Conservation (phyloP, 1,140 invertebrate genomes). For the Sycobia sp. region DNA sequence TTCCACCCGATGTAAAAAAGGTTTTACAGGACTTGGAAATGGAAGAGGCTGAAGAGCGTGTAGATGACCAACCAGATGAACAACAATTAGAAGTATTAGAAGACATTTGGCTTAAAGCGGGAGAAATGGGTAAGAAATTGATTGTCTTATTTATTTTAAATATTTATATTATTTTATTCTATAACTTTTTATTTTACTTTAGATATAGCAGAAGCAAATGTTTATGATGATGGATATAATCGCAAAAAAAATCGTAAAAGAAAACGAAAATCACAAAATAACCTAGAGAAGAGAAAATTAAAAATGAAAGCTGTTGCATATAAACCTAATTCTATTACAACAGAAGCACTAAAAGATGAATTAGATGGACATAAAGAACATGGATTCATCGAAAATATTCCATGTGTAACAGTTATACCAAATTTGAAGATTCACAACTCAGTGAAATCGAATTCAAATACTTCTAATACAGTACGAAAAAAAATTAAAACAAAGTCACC, state of each 20-base stretch:
- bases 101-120: slow-evolving; percentile 82
- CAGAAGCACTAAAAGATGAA: slow-evolving; percentile 23
- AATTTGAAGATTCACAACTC: slow-evolving; percentile 12
- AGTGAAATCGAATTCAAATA: slow-evolving; percentile 5
- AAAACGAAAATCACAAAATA: slow-evolving; percentile 46
- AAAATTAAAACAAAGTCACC: slow-evolving; percentile 19
- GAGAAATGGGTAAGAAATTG: slow-evolving; percentile 72
- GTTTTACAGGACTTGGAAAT: slow-evolving; percentile 60
- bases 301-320: slow-evolving; percentile 20
- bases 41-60: slow-evolving; percentile 50
- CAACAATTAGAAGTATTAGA: slow-evolving; percentile 76
- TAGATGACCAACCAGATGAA: slow-evolving; percentile 68
- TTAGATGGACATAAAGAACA: neutral
- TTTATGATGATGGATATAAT: slow-evolving; percentile 65
- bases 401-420: slow-evolving; percentile 2
- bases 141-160: neutral
- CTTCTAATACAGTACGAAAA: slow-evolving; percentile 21
- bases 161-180: slow-evolving; percentile 10
- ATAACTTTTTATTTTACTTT: slow-evolving; percentile 19
- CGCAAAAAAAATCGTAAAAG: slow-evolving; percentile 57
- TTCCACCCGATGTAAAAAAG: slow-evolving; percentile 60
- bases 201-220: slow-evolving; percentile 62
- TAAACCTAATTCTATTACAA: neutral
- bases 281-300: slow-evolving; percentile 37
- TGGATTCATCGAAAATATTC: slow-evolving; percentile 11